phyloP scores from a whole-genome alignment of 2,888 invertebrate species.

The Cantharis flavilabris region DNA sequence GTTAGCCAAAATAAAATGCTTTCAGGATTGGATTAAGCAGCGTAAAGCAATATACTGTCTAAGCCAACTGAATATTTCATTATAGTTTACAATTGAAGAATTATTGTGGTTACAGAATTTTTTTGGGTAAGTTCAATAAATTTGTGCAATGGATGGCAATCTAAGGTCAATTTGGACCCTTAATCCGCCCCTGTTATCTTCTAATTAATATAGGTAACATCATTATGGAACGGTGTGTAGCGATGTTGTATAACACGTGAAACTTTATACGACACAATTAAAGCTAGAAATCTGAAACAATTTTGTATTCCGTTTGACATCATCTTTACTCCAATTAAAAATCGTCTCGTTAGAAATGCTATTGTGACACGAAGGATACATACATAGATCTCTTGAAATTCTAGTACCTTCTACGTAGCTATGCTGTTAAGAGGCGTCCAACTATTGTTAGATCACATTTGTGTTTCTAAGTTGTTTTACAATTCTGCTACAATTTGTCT shows the following conservation, averaged over 20 bases:
- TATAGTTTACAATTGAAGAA: too few relatives aligned
- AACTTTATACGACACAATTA: conserved; percentile 21
- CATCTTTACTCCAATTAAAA: conserved; percentile 48
- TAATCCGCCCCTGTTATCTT: neutral
- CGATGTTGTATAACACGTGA: conserved; percentile 7
- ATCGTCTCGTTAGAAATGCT: conserved; percentile 44
- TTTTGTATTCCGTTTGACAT: conserved; percentile 45
- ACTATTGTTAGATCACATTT: conserved; percentile 28
- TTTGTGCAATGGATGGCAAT: neutral
- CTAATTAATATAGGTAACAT: neutral
- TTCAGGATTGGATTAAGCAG: too few relatives aligned
- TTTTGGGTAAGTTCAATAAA: neutral
- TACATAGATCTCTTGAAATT: conserved; percentile 26
- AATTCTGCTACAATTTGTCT: conserved; percentile 9
- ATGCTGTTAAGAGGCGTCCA: conserved; percentile 20
- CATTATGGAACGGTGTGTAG: neutral
- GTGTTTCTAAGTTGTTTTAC: conserved; percentile 18
- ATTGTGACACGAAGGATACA: conserved; percentile 27
- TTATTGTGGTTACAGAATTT: too few relatives aligned
- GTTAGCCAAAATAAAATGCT: too few relatives aligned
- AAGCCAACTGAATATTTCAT: too few relatives aligned
- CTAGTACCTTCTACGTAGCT: conserved; percentile 23
- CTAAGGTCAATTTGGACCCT: neutral
- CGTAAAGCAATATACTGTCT: too few relatives aligned
- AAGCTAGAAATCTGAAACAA: conserved; percentile 28